Base-by-base conservation (phyloP, 1,140 invertebrate species). In the Sitophilus oryzae region DNA sequence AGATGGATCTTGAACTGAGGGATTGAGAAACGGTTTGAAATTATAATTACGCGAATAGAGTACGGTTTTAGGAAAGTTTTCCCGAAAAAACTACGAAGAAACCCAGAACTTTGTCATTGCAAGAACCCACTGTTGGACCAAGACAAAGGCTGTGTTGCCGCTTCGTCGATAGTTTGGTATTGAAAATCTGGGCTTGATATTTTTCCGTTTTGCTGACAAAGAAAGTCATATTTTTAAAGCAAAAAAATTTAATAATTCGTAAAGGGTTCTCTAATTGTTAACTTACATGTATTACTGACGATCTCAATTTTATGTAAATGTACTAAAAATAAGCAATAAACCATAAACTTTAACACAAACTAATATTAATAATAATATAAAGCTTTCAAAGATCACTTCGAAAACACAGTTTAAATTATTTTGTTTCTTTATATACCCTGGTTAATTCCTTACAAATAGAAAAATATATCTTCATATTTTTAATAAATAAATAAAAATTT, bases 171-270 rank as follows among this genome's bases (percentile, higher is more conserved):
- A 20, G 19, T 19, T 42, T 42, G 15, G n/a, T n/a, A 3, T 21
- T 19, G 19, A 42, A 20, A 9, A 42, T 42, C 19, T 42, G 8
- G 18, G 15, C 8, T 8, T 1, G 18, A 42, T 19, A 19, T 42
- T 42, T 42, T 19, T 42, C 40, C 14, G 14, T 19, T 18, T 42
- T 42, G 5, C 40, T 3, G 16, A 42, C 40, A 42, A 42, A 42
- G 40, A 42, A 42, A 42, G 21, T n/a, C 15, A 42, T 11, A 18
- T 19, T 42, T 42, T 42, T 11, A 69, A 62, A 23, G 71, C 60
- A 72, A 30, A 30, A 30, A 30, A 30, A 11, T 30, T 30, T 11
- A 30, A 30, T 30, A 30, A 30, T 30, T n/a, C n/a, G n/a, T n/a
- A n/a, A n/a, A n/a, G n/a, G n/a, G n/a, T n/a, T n/a, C n/a, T n/a